Base-by-base conservation (phyloP, 2,888 invertebrate species). In the Tanytarsus gracilentus region DNA sequence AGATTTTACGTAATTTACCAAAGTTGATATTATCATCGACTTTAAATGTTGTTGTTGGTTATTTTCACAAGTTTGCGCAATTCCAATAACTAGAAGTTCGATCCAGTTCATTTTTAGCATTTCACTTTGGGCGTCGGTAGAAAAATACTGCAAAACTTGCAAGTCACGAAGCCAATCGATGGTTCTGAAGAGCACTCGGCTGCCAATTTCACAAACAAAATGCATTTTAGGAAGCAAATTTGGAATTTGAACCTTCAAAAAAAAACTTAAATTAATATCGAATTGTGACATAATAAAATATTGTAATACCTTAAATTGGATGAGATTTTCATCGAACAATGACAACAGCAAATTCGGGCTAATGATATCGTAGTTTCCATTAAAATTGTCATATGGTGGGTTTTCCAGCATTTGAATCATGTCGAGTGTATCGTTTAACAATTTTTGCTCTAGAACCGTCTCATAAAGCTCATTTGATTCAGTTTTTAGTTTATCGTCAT, bases 141-240 rank as follows among this genome's bases (percentile, higher is more conserved):
- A 89, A 73, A 61, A 78, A 76, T 50, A 62, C 33, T 49, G 23
- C 29, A 26, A 93, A 44, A 86, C 86, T 25, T 88, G 85, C 66
- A 95, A 82, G 66, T 87, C 86, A 65, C 86, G 80, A 55, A 91
- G 82, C 93, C 96, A 97, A 68, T 95, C 87, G 61, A 95, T 86
- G 11, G 88, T 84, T 8, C 94, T 81, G 69, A 95, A 94, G 61
- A 98, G 79, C 60, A 98, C 79, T 52, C 97, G 77, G 2, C 96
- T 93, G 23, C 93, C 95, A 65, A 90, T 91, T 77, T 98, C 97
- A 75, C 95, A 97, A 55, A 92, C 89, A 68, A 91, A 95, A 76
- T 96, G 95, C 68, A 92, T 84, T 66, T 94, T 92, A 11, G 93
- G 89, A 66, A 90, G 85, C 5, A 90, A 83, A 23, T 82, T 81